Conservation (phyloP, 2,888 invertebrate species). For the Hydrotaea diabolus region DNA sequence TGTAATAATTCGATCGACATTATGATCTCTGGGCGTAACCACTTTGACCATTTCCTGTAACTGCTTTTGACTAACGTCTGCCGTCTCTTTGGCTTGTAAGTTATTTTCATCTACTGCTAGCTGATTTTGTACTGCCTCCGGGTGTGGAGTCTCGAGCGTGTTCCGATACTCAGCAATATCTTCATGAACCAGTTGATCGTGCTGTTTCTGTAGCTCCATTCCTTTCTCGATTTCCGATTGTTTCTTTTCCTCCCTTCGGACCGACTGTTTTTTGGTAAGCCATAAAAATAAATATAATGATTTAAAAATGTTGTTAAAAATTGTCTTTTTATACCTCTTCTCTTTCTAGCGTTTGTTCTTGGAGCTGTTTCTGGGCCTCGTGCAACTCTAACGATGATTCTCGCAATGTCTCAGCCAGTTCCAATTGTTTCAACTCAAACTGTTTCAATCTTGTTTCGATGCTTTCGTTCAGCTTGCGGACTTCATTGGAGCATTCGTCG, state of each 20-base stretch:
- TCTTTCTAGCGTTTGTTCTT: not conserved
- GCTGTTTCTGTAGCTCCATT: no score
- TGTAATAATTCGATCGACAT: slow-evolving; percentile 73
- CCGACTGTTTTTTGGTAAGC: not conserved
- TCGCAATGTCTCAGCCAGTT: slow-evolving; percentile 72
- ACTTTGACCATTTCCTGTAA: slow-evolving; percentile 54
- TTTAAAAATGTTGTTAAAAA: not conserved
- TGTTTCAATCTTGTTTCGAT: slow-evolving; percentile 74
- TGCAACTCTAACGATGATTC: slow-evolving; percentile 65
- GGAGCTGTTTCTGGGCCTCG: slow-evolving; percentile 22
- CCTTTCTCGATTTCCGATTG: no score
- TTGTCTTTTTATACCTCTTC: slow-evolving; percentile 26
- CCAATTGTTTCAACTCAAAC: slow-evolving; percentile 74
- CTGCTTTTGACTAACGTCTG: no score
- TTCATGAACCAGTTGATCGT: no score
- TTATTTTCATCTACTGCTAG: no score
- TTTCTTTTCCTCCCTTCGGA: slow-evolving; percentile 10
- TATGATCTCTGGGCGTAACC: slow-evolving; percentile 70
- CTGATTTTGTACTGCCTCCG: slow-evolving; percentile 45
- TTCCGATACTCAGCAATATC: no score
- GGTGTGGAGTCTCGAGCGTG: no score
- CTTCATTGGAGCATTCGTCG: slow-evolving; percentile 64
- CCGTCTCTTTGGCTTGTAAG: slow-evolving; percentile 47
- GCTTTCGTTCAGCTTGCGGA: slow-evolving; percentile 72
- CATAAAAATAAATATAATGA: not conserved